These are phyloP conservation scores for Atta colombica DNA, from an alignment of 1,140 invertebrate species.

Conservation along the genomic window DNA sequence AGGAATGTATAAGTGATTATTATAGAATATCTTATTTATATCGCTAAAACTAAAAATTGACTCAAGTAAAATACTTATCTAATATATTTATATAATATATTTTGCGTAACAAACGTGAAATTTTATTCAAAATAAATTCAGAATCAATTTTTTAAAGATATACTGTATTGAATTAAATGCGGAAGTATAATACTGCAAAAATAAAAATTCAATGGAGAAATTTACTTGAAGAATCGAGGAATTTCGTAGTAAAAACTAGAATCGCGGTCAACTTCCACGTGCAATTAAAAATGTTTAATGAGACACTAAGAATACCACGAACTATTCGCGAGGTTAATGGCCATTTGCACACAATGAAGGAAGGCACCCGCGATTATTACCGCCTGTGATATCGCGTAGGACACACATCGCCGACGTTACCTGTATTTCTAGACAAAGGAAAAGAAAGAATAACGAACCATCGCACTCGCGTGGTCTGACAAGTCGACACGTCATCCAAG, in stretches of 20 bases:
- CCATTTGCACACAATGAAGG: slow-evolving; percentile 68
- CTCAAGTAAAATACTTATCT: neutral
- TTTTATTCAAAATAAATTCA: neutral
- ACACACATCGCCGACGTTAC: slow-evolving; percentile 41
- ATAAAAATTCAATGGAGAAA: neutral
- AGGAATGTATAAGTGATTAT: neutral
- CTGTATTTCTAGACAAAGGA: slow-evolving; percentile 37
- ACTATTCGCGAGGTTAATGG: slow-evolving; percentile 53
- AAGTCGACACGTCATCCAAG: slow-evolving; percentile 43
- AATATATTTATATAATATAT: neutral
- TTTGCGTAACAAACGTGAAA: neutral
- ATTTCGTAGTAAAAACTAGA: neutral
- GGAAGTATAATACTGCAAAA: neutral
- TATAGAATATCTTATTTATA: neutral
- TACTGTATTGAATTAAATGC: neutral
- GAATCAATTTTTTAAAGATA: neutral
- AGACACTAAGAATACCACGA: slow-evolving; percentile 36
- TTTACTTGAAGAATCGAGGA: neutral
- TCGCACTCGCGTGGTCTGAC: slow-evolving; percentile 8
- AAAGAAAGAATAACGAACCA: slow-evolving; percentile 31
- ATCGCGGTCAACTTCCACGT: neutral
- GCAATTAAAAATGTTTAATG: slow-evolving; percentile 70
- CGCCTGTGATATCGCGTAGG: slow-evolving; percentile 52
- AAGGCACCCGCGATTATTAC: slow-evolving; percentile 30
- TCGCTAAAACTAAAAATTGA: slow-evolving; percentile 9